Evolutionary conservation across 92 coral and sea anemone species (phyloP).

Genomic region (Isaurus tuberculatus): DNA sequence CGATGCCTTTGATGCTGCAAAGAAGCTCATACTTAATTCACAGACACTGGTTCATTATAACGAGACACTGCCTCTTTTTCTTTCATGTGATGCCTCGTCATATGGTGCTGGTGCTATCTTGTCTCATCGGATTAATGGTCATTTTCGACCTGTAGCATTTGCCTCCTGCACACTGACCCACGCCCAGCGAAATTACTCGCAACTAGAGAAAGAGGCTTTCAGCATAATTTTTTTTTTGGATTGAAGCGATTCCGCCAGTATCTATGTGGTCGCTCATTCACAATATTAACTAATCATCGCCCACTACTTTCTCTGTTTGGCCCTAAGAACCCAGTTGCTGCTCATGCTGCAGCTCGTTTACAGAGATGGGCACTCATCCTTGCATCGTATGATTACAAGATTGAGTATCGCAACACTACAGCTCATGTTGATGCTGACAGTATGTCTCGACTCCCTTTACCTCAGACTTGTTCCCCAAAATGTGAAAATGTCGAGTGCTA

Average conservation of each 20-base stretch:
- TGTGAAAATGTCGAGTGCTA: slow-evolving; percentile 64
- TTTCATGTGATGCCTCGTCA: slow-evolving; percentile 37
- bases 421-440: slow-evolving; percentile 41
- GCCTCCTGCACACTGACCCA: slow-evolving; percentile 48
- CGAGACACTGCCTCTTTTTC: slow-evolving; percentile 30
- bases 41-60: slow-evolving; percentile 35
- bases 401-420: slow-evolving; percentile 17
- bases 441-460: slow-evolving; percentile 64
- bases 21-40: slow-evolving; percentile 12
- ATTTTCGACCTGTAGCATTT: slow-evolving; percentile 39
- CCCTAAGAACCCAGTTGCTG: no score
- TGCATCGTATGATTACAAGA: slow-evolving; percentile 33
- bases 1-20: slow-evolving; percentile 32
- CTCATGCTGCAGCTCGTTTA: slow-evolving; percentile 64
- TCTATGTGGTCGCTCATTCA: slow-evolving; percentile 54
- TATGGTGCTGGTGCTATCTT: slow-evolving; percentile 53
- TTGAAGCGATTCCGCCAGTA: slow-evolving; percentile 64
- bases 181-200: slow-evolving; percentile 47
- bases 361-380: slow-evolving; percentile 74
- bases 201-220: slow-evolving; percentile 62
- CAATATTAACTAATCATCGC: slow-evolving; percentile 60
- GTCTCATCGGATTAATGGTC: slow-evolving; percentile 36
- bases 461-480: slow-evolving; percentile 63
- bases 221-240: slow-evolving; percentile 64
- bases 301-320: slow-evolving; percentile 63